Base-by-base conservation (phyloP, 2,888 invertebrate genomes). In the Rhyacophila evoluta region DNA sequence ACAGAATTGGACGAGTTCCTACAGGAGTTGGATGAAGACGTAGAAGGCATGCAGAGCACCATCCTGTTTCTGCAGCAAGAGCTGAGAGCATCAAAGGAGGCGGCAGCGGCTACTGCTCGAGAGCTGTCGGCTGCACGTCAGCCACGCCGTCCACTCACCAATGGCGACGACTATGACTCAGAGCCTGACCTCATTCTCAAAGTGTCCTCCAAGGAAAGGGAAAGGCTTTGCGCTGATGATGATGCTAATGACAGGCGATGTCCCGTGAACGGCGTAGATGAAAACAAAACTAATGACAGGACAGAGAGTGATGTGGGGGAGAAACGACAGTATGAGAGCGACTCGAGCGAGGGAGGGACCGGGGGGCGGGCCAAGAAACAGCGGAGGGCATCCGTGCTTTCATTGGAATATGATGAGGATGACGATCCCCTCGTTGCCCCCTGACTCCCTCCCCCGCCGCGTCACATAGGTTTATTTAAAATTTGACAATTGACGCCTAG, bases 1-100 rank as follows among this genome's bases (percentile, higher is more conserved):
- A 73, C 92, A 96, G 98, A 99, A 88, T 88, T 98, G 84, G 98
- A 98, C 85, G 97, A 98, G 86, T 96, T 98, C 86, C 91, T 99
- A 71, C 95, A 97, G 87, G 98, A 98, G 86, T 88, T 98, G 82
- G 99, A 99, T 85, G 98, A 98, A 87, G 98, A 98, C 86, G 96
- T 98, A 39, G 99, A 99, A 88, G 98, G 98, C 25, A 97, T 99
- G 97, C 98, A 98, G 90, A 97, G 97, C 86, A 98, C 98, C 81
- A 98, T 98, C 85, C 92, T 96, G 87, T 95, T 95, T 88, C 91
- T 98, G 80, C 98, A 98, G 85, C 96, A 97, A 86, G 97, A 98
- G 88, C 89, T 98, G 80, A 93, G 96, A 79, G 95, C 96, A 84
- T 92, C 95, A 10, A 94, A 94, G 84, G 95, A 95, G 83, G 91